Percentiles rank a stretch among this genome's conserved stretches.
Conservation (phyloP, 2,888 invertebrate species). For the Ophioninae sp. region DNA sequence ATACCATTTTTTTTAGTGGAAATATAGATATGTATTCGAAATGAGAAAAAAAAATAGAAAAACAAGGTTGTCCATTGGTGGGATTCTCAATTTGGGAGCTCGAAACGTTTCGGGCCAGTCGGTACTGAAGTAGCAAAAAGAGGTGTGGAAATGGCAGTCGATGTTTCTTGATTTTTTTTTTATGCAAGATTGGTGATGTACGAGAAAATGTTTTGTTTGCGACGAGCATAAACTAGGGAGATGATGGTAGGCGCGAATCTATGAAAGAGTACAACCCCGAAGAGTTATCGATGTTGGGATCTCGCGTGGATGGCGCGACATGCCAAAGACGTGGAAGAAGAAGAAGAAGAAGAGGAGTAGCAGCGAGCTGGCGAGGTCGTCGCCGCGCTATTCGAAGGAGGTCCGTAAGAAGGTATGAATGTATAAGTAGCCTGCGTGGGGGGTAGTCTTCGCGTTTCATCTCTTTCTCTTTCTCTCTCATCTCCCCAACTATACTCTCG, state of each 20-base stretch:
- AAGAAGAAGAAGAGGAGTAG: slow-evolving; percentile 49
- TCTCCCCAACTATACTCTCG: slow-evolving; percentile 43
- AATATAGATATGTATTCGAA: no score
- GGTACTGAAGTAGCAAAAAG: no score
- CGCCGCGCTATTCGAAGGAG: slow-evolving; percentile 64
- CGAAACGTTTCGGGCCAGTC: no score
- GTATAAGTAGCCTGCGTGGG: slow-evolving; percentile 69
- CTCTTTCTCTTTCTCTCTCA: slow-evolving; percentile 41
- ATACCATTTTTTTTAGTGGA: no score
- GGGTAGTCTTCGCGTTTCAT: slow-evolving; percentile 50
- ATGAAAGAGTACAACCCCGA: slow-evolving; percentile 50
- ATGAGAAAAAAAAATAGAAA: no score
- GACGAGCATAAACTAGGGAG: slow-evolving; percentile 37
- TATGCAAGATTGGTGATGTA: no score
- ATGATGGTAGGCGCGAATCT: slow-evolving; percentile 12
- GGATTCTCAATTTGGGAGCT: no score
- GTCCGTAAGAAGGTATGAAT: slow-evolving; percentile 67
- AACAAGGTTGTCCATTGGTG: no score
- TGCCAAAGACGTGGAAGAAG: slow-evolving; percentile 52
- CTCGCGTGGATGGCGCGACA: slow-evolving; percentile 51
- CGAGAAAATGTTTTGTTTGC: background rate
- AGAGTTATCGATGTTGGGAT: slow-evolving; percentile 56
- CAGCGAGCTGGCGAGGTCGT: slow-evolving; percentile 61
- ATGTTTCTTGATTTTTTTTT: no score
- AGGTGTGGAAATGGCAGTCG: no score